Evolutionary conservation across 2,797 vertebrate genomes (phyloP).

Genomic region (Bradypus variegatus): DNA sequence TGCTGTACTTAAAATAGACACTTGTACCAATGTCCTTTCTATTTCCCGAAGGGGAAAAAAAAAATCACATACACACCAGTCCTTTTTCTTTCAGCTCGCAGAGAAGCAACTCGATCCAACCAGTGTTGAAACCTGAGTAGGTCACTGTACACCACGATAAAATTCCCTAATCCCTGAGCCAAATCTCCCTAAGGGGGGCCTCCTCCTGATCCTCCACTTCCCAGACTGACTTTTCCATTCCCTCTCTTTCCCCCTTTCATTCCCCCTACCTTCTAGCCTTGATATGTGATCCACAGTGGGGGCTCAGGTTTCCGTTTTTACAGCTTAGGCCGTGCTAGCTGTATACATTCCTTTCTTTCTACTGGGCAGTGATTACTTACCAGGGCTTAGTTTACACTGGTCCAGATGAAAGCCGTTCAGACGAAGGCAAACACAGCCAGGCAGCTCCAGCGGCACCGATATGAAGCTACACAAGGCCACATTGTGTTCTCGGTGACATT

Average conservation of each 20-base stretch:
- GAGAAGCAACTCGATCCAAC: slow-evolving; percentile 86
- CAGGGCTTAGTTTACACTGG: slow-evolving; percentile 94
- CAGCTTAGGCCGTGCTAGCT: slow-evolving; percentile 96
- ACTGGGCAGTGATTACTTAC: slow-evolving; percentile 94
- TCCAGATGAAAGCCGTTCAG: slow-evolving; percentile 94
- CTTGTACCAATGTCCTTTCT: slow-evolving; percentile 76
- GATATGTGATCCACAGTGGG: slow-evolving; percentile 91
- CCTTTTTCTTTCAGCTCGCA: slow-evolving; percentile 83
- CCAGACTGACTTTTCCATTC: slow-evolving; percentile 85
- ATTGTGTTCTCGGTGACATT: slow-evolving; percentile 83
- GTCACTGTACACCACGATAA: slow-evolving; percentile 98
- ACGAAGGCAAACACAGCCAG: slow-evolving; percentile 95
- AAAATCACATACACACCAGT: slow-evolving; percentile 75
- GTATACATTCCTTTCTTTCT: slow-evolving; percentile 99
- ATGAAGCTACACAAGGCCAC: slow-evolving; percentile 92
- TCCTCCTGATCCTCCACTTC: slow-evolving; percentile 84
- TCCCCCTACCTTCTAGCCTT: slow-evolving; percentile 98
- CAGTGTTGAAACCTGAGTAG: slow-evolving; percentile 93
- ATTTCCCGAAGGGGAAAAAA: slow-evolving; percentile 68
- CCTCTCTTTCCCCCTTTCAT: slow-evolving; percentile 93
- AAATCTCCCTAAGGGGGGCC: slow-evolving; percentile 92
- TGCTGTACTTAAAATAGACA: slow-evolving; percentile 77
- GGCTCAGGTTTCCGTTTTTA: slow-evolving; percentile 99
- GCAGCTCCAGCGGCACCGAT: slow-evolving; percentile 85
- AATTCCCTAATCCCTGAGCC: slow-evolving; percentile 96